phyloP scores from a whole-genome alignment of 37 sponge, comb jelly and placozoan genomes.

The Cladorhizidae sp. region DNA sequence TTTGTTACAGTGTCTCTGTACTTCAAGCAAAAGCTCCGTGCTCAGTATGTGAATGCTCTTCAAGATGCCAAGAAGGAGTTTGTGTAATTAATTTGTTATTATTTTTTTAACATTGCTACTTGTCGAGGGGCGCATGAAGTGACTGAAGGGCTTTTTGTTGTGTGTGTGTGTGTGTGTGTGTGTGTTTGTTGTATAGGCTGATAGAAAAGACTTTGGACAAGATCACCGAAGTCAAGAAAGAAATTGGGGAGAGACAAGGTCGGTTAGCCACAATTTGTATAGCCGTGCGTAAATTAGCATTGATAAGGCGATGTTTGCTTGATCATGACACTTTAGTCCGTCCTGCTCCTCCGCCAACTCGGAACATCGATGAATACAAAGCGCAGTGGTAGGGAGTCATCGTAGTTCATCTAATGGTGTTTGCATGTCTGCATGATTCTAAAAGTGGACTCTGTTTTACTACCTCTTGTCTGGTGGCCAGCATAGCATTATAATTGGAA shows the following conservation, averaged over 20 bases:
- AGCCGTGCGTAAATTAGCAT: no score
- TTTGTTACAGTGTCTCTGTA: constrained; percentile 49
- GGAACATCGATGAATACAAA: constrained; percentile 26
- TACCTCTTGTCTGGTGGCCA: no score
- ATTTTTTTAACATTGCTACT: no score
- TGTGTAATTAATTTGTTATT: constrained; percentile 60
- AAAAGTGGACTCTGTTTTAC: no score
- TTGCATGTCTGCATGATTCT: not conserved
- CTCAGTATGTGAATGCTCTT: constrained; percentile 63
- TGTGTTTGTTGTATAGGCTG: constrained; percentile 18
- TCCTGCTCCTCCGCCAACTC: constrained; percentile 1
- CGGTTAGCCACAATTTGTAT: no score
- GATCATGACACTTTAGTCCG: not conserved
- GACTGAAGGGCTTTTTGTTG: not conserved
- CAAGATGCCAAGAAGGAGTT: constrained; percentile 73
- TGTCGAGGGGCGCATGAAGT: not conserved
- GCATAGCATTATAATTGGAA: no score
- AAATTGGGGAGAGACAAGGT: constrained; percentile 69
- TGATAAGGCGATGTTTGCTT: not conserved
- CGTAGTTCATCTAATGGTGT: not conserved
- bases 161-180: not conserved
- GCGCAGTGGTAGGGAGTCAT: not conserved
- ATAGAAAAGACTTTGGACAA: constrained; percentile 64
- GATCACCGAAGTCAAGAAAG: constrained; percentile 59
- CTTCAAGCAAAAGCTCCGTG: constrained; percentile 64